Evolutionary conservation across 2,797 vertebrate species (phyloP), one percentile per base, ranked within the genome.

Genomic region (Buphagus erythrorhynchus): DNA sequence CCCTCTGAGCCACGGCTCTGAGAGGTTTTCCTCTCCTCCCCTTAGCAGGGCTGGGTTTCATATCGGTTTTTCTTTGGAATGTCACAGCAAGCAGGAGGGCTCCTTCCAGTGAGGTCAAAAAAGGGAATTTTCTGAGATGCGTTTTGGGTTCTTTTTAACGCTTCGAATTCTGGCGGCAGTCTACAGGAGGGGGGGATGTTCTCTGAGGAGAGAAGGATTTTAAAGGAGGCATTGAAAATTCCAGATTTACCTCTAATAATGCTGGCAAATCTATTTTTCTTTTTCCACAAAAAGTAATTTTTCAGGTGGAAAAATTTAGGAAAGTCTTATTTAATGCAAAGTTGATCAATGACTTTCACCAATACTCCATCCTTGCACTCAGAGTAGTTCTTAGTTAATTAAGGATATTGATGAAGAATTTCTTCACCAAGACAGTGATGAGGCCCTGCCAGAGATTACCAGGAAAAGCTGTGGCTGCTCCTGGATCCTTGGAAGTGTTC

Each of bases 61-160:
- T 5, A 18, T 18, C 1, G 0, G 10, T 42, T 86, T 86, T 51
- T 25, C 11, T 81, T 63, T 48, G 13, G 40, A 45, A 43, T n/a
- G 16, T 17, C 42, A n/a, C 25, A 43, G 43, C 20, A 29, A 72
- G 38, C 0, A 6, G 57, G 54, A 62, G 12, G 24, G 42, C 19
- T 82, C 33, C 57, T 61, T 78, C 12, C 74, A 15, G 1, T 6
- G 8, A 25, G 12, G 12, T 36, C 9, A 38, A 21, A 66, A n/a
- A n/a, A 48, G 1, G 5, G 36, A 22, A 0, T n/a, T 58, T 74
- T 26, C 31, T 16, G n/a, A 80, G 40, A 10, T 7, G 7, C 0
- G 0, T 48, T 72, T 58, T 17, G 10, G 11, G n/a, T 22, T 22
- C 1, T 26, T 51, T 72, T 51, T 43, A 35, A 19, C 5, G 31